Evolutionary conservation across 2,797 vertebrate species (phyloP).

Genomic region (Sciaenops ocellatus): DNA sequence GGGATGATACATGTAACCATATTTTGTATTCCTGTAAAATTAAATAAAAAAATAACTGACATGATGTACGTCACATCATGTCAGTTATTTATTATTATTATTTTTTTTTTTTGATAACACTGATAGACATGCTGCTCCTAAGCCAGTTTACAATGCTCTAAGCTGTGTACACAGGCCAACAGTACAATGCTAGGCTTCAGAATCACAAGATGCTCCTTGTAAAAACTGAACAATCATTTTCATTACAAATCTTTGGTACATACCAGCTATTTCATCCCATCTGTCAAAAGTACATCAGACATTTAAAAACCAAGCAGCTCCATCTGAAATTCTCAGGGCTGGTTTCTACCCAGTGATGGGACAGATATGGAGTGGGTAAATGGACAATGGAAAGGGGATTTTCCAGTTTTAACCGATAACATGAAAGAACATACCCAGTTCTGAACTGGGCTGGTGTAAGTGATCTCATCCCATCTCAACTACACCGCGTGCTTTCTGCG

Average conservation of each 20-base stretch:
- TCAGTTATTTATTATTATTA: too few relatives aligned
- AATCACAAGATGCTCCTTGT: conserved; percentile 54
- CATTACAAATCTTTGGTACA: conserved; percentile 85
- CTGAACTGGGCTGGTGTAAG: conserved; percentile 58
- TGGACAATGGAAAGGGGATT: conserved; percentile 46
- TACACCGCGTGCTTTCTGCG: conserved; percentile 58
- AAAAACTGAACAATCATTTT: conserved; percentile 75
- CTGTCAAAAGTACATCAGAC: conserved; percentile 60
- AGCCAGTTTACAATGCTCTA: conserved; percentile 60
- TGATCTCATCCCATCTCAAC: conserved; percentile 69
- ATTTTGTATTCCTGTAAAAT: conserved; percentile 56
- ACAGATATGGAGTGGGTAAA: conserved; percentile 43
- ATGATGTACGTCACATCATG: conserved; percentile 39
- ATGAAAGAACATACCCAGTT: conserved; percentile 50
- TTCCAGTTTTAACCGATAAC: conserved; percentile 67
- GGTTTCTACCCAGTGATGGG: conserved; percentile 53
- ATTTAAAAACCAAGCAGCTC: conserved; percentile 71
- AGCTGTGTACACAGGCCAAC: conserved; percentile 61
- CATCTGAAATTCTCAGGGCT: conserved; percentile 40
- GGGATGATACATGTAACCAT: conserved; percentile 41
- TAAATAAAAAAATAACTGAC: conserved; percentile 29
- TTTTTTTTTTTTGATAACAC: conserved; percentile 43
- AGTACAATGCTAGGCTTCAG: conserved; percentile 56
- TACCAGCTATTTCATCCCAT: conserved; percentile 73
- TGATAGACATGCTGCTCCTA: conserved; percentile 61